Base-by-base conservation (phyloP, 2,797 vertebrate species). In the Geranospiza caerulescens region DNA sequence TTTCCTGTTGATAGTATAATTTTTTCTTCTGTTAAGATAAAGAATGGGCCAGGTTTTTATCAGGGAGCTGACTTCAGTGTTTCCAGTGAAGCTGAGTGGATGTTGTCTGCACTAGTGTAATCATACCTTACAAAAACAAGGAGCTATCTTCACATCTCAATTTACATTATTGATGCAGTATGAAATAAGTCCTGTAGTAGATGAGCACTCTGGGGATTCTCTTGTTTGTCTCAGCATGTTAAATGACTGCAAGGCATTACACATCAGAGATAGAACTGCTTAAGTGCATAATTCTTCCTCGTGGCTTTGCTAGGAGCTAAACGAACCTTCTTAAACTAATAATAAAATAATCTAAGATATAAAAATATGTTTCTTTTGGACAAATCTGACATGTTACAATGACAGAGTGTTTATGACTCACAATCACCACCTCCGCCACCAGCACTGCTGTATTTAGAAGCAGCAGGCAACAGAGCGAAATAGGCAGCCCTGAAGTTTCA, bases 81-180 rank as follows among this genome's bases (percentile, higher is more conserved):
- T 98, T 97, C 97, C 62, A 74, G 95, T 12, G 93, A 96, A 93
- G 89, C 94, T 89, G 96, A 90, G 33, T 93, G 92, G 97, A 95
- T 95, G 96, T 94, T 96, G 94, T 83, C 96, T 97, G 96, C 85
- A 74, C 96, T 78, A 82, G 96, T 96, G 97, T 93, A 98, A 98
- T 98, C 98, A 98, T 63, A 97, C 94, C 96, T 97, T 96, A 82
- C 94, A 97, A 98, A 98, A 98, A 98, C 95, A 98, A 90, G 95
- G 95, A 98, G 96, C 96, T 98, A 97, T 98, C 97, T 97, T 97
- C 97, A 96, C 95, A 90, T 96, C 97, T 96, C 96, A 91, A 96
- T 98, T 98, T 98, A 98, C 98, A 98, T 98, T 98, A 98, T 98
- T 98, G 98, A 98, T 98, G 98, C 97, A 95, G 97, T 97, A 97